phyloP scores from a whole-genome alignment of 1,140 invertebrate genomes.

The Schlechtendalia chinensis region DNA sequence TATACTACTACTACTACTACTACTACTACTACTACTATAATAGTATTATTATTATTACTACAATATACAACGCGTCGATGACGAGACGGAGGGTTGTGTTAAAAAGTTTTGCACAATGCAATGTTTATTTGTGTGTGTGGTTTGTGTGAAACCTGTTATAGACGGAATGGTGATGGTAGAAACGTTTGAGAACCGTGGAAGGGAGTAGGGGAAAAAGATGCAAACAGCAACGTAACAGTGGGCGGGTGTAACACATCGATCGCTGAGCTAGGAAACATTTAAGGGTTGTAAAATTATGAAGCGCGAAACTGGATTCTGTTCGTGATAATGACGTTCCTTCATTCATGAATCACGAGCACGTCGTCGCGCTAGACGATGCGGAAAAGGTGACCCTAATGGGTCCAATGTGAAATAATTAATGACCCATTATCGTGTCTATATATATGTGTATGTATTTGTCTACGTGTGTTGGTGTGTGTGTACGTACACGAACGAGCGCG shows the following conservation, averaged over 20 bases:
- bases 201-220: not conserved
- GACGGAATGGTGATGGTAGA: not conserved
- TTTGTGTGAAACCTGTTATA: conserved; percentile 34
- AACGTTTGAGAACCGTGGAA: conserved; percentile 7
- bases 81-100: not conserved
- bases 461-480: not conserved
- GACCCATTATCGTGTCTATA: conserved; percentile 33
- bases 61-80: not conserved
- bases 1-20: not conserved
- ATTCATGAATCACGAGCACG: conserved; percentile 44
- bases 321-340: conserved; percentile 47
- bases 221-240: not conserved
- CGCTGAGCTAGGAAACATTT: not conserved
- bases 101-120: conserved; percentile 44
- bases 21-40: too few relatives aligned
- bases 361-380: conserved; percentile 34
- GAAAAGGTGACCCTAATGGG: conserved; percentile 48
- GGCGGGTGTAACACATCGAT: conserved; percentile 34
- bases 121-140: conserved; percentile 25
- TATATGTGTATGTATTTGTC: not conserved
- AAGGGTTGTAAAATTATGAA: conserved; percentile 47
- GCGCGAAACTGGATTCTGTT: conserved; percentile 37
- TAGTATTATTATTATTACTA: too few relatives aligned
- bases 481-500: not conserved
- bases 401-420: conserved; percentile 48